Percentiles rank a stretch among this genome's conserved stretches.
Evolutionary conservation across 2,888 invertebrate genomes (phyloP).

Genomic region (Drosophila algonquin): DNA sequence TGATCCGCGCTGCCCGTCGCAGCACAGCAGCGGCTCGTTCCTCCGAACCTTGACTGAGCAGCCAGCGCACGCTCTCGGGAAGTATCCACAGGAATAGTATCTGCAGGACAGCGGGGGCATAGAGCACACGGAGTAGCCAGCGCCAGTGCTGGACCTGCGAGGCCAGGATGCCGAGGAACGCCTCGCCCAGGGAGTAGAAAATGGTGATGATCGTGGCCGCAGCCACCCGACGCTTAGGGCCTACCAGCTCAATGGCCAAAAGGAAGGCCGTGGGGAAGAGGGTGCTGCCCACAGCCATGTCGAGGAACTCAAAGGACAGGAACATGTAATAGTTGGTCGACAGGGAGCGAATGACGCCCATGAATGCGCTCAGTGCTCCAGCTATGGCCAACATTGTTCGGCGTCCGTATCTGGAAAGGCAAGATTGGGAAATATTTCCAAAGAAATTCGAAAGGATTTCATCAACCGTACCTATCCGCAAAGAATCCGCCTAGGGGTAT

Average conservation of each 20-base stretch:
- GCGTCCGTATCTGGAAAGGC: constrained; percentile 85
- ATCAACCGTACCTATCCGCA: constrained; percentile 86
- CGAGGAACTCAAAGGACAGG: constrained; percentile 88
- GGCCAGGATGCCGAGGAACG: constrained; percentile 88
- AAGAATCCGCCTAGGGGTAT: constrained; percentile 87
- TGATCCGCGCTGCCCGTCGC: constrained; percentile 87
- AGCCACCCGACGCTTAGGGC: constrained; percentile 89
- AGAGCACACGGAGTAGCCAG: constrained; percentile 87
- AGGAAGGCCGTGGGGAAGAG: constrained; percentile 90
- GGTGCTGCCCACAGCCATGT: constrained; percentile 88
- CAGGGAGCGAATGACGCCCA: constrained; percentile 89
- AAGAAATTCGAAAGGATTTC: neutral
- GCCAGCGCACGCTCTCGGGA: constrained; percentile 91
- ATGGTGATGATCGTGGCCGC: constrained; percentile 89
- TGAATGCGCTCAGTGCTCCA: constrained; percentile 86
- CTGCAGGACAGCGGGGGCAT: constrained; percentile 88
- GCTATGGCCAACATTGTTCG: constrained; percentile 86
- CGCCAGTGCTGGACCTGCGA: constrained; percentile 89
- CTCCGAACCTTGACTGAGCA: constrained; percentile 86
- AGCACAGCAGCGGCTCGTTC: constrained; percentile 86
- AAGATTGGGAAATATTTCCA: too few species aligned
- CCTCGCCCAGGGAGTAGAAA: constrained; percentile 89
- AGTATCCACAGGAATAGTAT: constrained; percentile 88
- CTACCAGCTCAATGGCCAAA: constrained; percentile 90
- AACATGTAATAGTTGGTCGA: constrained; percentile 89